Percentiles rank a stretch among this genome's conserved stretches.
Evolutionary conservation across 2,888 invertebrate genomes (phyloP).

Genomic region (Malthinus seriepunctatus): DNA sequence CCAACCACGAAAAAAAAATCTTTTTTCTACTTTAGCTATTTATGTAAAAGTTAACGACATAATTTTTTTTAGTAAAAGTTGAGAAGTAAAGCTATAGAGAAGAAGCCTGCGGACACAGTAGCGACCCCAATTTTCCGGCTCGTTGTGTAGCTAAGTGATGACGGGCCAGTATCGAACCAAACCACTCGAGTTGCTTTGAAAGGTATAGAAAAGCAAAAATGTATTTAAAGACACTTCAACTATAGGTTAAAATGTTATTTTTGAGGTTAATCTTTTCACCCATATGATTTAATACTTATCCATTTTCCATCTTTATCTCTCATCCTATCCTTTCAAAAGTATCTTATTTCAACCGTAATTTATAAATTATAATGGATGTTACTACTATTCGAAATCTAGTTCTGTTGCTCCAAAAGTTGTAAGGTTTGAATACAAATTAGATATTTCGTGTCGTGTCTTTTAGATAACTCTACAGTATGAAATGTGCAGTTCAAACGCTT

Average conservation of each 20-base stretch:
- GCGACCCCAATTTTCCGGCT: slow-evolving; percentile 49
- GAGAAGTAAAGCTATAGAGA: slow-evolving; percentile 19
- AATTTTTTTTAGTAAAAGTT: slow-evolving; percentile 8
- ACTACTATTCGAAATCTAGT: too few species aligned
- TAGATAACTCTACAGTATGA: too few species aligned
- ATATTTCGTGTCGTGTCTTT: too few species aligned
- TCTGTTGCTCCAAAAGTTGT: too few species aligned
- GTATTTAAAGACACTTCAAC: slow-evolving; percentile 31
- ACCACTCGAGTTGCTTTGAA: slow-evolving; percentile 30
- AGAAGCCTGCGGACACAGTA: slow-evolving; percentile 29
- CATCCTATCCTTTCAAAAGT: not conserved
- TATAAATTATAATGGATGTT: too few species aligned
- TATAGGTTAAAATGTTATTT: slow-evolving; percentile 21
- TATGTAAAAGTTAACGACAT: not conserved
- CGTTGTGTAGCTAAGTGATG: slow-evolving; percentile 51
- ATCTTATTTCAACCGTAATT: too few species aligned
- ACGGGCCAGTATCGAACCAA: slow-evolving; percentile 42
- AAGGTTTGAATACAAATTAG: too few species aligned
- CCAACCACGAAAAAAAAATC: not conserved
- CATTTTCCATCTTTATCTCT: too few species aligned
- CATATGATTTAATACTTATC: slow-evolving; percentile 7
- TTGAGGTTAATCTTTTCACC: slow-evolving; percentile 19
- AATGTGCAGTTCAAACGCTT: too few species aligned
- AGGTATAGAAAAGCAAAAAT: slow-evolving; percentile 31
- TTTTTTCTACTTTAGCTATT: not conserved